Base-by-base conservation (phyloP, 2,113 vertebrate species). In the Notiomystis cincta region DNA sequence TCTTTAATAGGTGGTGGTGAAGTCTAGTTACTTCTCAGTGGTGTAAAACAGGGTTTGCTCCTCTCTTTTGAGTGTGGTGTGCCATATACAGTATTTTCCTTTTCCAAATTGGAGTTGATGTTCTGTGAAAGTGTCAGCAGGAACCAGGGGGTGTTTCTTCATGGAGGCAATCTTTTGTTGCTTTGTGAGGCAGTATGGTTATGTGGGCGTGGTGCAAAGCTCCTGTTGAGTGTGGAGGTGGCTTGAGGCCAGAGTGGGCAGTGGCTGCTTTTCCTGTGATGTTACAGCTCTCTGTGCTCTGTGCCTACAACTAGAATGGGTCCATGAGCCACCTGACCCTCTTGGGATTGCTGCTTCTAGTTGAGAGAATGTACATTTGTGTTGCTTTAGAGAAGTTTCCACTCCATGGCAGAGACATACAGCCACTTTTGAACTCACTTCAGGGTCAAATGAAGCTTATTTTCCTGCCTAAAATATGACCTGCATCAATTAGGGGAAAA, bases 211-310 rank as follows among this genome's bases (percentile, higher is more conserved):
- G 51, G 24, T 84, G n/a, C 27, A 47, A 48, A 33, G 35, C 51
- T 75, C 21, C 30, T 50, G 3, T 23, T 42, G 51, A 44, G 45
- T 51, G n/a, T 85, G 67, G 72, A 77, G 70, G 37, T 33, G 53
- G 60, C 50, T 56, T 40, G 54, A 64, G 44, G 40, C 57, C 24
- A 38, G 61, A 75, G 30, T 70, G 62, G 61, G 16, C 56, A 42
- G 35, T 47, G 38, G 7, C 9, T 75, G 51, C 22, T 58, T 21
- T 73, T 66, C 13, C 14, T 57, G 28, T 18, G 7, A 4, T 42
- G n/a, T 54, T 85, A 22, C 35, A 60, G 35, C 61, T 54, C 28
- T 54, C 1, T 0, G 7, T 0, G 0, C 7, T 58, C 33, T 48
- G 61, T 28, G 38, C 23, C 18, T 62, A 4, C 2, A 0, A 56